A percentile compares a stretch with the other conserved stretches of the same genome.
phyloP scores from a whole-genome alignment of 2,797 vertebrate genomes.

The Orientallactaga sibirica region DNA sequence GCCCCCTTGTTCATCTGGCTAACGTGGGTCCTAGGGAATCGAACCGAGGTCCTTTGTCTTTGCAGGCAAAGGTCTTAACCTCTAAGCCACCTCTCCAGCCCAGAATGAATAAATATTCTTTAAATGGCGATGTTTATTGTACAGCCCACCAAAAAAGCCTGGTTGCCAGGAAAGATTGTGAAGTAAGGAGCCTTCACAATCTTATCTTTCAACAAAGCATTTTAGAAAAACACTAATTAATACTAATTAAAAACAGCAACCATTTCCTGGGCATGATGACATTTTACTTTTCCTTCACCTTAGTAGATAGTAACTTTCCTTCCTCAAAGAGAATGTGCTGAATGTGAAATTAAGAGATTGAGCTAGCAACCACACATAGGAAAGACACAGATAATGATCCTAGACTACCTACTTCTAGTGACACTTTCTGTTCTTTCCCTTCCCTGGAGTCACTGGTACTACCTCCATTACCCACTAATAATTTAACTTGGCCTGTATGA shows the following conservation, averaged over 20 bases:
- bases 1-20: too few relatives aligned
- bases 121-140: neutral
- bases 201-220: neutral
- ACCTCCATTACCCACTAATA: neutral
- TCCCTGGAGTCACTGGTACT: neutral
- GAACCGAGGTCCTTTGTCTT: too few relatives aligned
- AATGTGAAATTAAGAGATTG: neutral
- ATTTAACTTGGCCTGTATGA: neutral
- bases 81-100: too few relatives aligned
- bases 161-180: neutral
- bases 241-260: neutral
- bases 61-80: too few relatives aligned
- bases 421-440: neutral
- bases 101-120: neutral
- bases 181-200: neutral
- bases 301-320: neutral
- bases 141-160: neutral
- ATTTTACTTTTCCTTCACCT: neutral
- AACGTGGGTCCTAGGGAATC: too few relatives aligned
- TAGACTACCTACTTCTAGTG: neutral
- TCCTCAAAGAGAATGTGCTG: neutral
- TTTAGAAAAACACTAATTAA: constrained; percentile 8
- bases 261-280: neutral
- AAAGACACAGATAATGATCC: neutral
- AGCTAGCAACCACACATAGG: neutral